Conservation (phyloP, 2,888 invertebrate genomes). For the Abrostola tripartita region DNA sequence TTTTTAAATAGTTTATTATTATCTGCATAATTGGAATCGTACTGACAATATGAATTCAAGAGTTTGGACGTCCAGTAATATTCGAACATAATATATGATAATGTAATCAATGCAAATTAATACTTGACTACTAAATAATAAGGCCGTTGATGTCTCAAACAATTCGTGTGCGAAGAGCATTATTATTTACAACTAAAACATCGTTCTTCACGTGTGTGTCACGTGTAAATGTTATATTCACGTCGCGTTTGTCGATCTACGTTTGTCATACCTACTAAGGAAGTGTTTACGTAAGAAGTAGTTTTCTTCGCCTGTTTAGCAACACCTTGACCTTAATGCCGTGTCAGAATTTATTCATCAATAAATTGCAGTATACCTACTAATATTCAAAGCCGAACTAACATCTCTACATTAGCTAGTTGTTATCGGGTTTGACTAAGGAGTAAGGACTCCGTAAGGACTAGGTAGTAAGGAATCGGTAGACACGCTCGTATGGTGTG, state of each 20-base stretch:
- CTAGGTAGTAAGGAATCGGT: too few relatives aligned
- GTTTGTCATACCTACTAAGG: conserved; percentile 6
- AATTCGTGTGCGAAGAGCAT: conserved; percentile 16
- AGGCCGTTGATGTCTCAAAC: conserved; percentile 10
- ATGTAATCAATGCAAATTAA: conserved; percentile 26
- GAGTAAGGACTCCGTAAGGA: too few relatives aligned
- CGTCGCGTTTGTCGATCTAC: conserved; percentile 13
- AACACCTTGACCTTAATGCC: conserved; percentile 32
- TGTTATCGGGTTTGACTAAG: too few relatives aligned
- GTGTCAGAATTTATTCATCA: conserved; percentile 18
- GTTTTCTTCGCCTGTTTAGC: conserved; percentile 24
- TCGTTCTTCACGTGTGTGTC: conserved; percentile 21
- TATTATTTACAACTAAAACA: conserved; percentile 9
- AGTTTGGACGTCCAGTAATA: not conserved
- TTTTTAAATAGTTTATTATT: conserved; percentile 12
- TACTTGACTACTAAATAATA: conserved; percentile 8
- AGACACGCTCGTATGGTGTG: too few relatives aligned
- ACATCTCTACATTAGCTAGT: too few relatives aligned
- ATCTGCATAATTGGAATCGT: not conserved
- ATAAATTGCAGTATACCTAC: conserved; percentile 21
- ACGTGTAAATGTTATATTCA: conserved; percentile 25
- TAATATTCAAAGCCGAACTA: conserved; percentile 8
- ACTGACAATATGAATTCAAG: not conserved
- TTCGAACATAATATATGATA: not conserved
- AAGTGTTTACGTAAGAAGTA: conserved; percentile 25